These are phyloP conservation scores for Patella depressa DNA, from an alignment of 2,888 invertebrate genomes.

Conservation along the genomic window DNA sequence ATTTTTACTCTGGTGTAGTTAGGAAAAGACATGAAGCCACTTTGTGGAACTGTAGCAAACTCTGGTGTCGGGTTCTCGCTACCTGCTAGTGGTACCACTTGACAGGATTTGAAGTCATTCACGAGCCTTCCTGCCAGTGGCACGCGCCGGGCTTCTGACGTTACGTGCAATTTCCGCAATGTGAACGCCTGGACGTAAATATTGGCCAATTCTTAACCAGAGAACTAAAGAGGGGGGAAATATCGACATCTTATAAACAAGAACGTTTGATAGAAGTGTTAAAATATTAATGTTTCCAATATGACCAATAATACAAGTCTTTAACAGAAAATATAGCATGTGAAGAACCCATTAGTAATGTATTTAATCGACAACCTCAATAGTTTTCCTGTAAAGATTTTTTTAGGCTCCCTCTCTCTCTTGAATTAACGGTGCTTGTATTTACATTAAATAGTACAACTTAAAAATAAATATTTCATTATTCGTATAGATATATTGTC, in stretches of 20 bases:
- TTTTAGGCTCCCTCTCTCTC: too few relatives aligned
- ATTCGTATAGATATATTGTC: too few relatives aligned
- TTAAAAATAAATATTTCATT: too few relatives aligned
- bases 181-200: not conserved
- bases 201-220: not conserved
- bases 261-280: not conserved
- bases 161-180: slow-evolving; percentile 3
- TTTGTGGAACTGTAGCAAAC: too few relatives aligned
- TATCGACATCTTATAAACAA: slow-evolving; percentile 2
- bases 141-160: slow-evolving; percentile 16
- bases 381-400: too few relatives aligned
- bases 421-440: too few relatives aligned
- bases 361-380: too few relatives aligned
- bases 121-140: slow-evolving; percentile 16
- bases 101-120: slow-evolving; percentile 19
- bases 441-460: too few relatives aligned
- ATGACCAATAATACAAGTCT: not conserved
- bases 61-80: not conserved
- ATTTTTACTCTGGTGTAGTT: slow-evolving; percentile 31
- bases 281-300: not conserved
- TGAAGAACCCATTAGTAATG: too few relatives aligned
- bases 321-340: too few relatives aligned
- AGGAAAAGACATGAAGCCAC: slow-evolving; percentile 14
- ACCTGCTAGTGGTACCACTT: slow-evolving; percentile 7
- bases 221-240: not conserved